A percentile compares a stretch with the other conserved stretches of the same genome.
phyloP scores from a whole-genome alignment of 2,888 invertebrate genomes.

The Myathropa florea region DNA sequence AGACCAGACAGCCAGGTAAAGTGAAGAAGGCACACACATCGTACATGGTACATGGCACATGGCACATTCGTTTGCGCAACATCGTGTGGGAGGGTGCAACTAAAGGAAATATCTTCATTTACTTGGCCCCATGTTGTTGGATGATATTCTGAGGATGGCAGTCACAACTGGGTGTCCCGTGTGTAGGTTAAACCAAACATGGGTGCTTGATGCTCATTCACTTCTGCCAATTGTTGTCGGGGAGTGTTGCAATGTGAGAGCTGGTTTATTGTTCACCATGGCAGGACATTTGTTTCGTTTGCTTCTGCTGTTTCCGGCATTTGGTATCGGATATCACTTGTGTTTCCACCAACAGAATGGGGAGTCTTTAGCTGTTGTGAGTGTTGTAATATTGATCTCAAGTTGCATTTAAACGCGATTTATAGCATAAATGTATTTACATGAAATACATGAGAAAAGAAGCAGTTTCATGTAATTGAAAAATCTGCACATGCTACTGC shows the following conservation, averaged over 20 bases:
- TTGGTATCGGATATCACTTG: constrained; percentile 4
- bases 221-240: constrained; percentile 29
- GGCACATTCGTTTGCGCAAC: constrained; percentile 30
- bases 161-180: constrained; percentile 1
- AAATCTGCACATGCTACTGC: not conserved
- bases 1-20: constrained; percentile 49
- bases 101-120: constrained; percentile 63
- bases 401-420: not conserved
- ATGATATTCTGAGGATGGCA: constrained; percentile 5
- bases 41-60: constrained; percentile 47
- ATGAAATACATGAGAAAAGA: not conserved
- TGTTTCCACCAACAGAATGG: not conserved
- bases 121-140: not conserved
- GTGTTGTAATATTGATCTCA: not conserved
- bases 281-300: constrained; percentile 1
- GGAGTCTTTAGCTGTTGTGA: not conserved
- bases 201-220: constrained; percentile 26
- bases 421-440: not conserved
- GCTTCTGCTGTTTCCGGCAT: constrained; percentile 29
- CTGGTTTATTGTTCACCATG: constrained; percentile 6
- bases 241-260: constrained; percentile 11
- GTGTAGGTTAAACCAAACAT: constrained; percentile 30
- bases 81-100: constrained; percentile 56
- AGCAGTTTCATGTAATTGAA: not conserved
- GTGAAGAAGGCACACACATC: constrained; percentile 59